Conservation (phyloP, 2,888 invertebrate species). For the Pandemis corylana region DNA sequence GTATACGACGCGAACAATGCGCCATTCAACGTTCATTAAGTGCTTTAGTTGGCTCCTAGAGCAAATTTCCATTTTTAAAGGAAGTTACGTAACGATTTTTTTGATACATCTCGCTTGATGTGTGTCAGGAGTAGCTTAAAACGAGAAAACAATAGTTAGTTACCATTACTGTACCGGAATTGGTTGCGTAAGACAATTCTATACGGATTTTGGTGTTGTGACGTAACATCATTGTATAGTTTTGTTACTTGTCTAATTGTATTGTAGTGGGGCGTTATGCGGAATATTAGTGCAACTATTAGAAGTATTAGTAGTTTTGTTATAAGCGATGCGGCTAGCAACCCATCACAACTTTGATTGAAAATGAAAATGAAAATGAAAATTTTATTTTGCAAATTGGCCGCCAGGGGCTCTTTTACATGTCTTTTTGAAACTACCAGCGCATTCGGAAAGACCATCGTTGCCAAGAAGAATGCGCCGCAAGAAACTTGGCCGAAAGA, state of each 20-base stretch:
- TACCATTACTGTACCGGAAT: constrained; percentile 1
- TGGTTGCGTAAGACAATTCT: constrained; percentile 4
- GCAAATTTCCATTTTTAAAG: not conserved
- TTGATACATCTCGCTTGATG: constrained; percentile 17
- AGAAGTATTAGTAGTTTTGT: not conserved
- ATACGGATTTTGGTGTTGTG: not conserved
- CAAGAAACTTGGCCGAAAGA: no score
- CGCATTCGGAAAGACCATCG: no score
- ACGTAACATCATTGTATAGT: not conserved
- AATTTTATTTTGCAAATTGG: no score
- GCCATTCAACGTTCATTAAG: not conserved
- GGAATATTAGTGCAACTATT: not conserved
- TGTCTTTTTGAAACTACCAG: no score
- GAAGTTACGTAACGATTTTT: not conserved
- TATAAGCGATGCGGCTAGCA: no score
- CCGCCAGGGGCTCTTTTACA: no score
- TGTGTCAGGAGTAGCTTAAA: not conserved
- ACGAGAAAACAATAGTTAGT: constrained; percentile 10
- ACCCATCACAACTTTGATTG: no score
- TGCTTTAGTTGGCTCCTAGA: not conserved
- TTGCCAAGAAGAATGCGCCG: no score
- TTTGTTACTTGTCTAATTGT: constrained; percentile 1
- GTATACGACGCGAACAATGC: not conserved
- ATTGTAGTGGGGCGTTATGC: not conserved
- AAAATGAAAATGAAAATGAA: no score